These are phyloP conservation scores for Chalcosyrphus nemorum DNA, from an alignment of 2,888 invertebrate genomes.

Conservation along the genomic window DNA sequence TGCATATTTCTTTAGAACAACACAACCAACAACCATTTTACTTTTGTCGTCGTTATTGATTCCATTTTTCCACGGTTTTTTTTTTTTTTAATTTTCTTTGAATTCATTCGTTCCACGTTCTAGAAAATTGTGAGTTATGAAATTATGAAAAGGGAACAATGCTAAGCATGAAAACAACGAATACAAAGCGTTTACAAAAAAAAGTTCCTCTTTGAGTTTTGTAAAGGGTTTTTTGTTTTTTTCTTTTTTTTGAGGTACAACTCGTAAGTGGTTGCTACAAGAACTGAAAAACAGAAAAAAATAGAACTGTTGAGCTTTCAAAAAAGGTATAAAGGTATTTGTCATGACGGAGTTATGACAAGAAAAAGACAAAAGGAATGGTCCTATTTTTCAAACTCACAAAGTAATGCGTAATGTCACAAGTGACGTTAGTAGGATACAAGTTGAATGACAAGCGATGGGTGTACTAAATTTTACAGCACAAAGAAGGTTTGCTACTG, in stretches of 20 bases:
- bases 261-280: constrained; percentile 9
- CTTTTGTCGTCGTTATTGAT: constrained; percentile 16
- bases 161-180: constrained; percentile 23
- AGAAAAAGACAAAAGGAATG: constrained; percentile 7
- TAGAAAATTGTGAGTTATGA: constrained; percentile 25
- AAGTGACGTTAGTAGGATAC: background rate
- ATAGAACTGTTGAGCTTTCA: constrained; percentile 1
- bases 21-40: background rate
- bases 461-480: background rate
- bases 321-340: background rate
- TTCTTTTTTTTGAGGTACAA: background rate
- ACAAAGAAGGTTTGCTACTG: background rate
- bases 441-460: constrained; percentile 11
- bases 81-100: background rate
- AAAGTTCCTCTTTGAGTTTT: constrained; percentile 26
- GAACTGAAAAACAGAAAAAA: background rate
- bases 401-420: constrained; percentile 21
- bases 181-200: constrained; percentile 30
- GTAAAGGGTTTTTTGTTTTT: constrained; percentile 1
- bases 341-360: constrained; percentile 28
- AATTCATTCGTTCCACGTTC: constrained; percentile 39
- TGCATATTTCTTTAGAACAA: constrained; percentile 18
- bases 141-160: constrained; percentile 23
- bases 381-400: constrained; percentile 17
- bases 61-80: background rate